Percentiles rank a stretch among this genome's conserved stretches.
phyloP scores from a whole-genome alignment of 2,113 vertebrate genomes.

The Lophochroa leadbeateri region DNA sequence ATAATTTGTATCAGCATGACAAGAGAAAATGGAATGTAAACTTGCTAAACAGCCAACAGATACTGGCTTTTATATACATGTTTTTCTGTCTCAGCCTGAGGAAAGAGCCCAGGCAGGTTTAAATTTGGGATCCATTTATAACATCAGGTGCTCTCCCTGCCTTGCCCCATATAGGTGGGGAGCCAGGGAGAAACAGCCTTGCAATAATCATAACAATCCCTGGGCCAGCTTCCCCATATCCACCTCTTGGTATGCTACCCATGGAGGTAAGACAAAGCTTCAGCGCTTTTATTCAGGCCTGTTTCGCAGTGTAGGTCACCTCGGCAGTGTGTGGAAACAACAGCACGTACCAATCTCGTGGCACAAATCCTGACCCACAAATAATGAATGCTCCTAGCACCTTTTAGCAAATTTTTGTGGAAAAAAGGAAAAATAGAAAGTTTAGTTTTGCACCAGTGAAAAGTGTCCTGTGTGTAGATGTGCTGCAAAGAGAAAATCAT shows the following conservation, averaged over 20 bases:
- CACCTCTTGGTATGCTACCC: neutral
- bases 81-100: neutral
- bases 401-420: neutral
- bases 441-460: neutral
- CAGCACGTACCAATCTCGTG: neutral
- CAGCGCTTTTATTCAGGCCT: neutral
- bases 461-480: neutral
- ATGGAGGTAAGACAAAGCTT: slow-evolving; percentile 13
- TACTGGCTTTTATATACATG: neutral
- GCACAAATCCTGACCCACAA: slow-evolving; percentile 11
- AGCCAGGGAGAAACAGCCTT: neutral
- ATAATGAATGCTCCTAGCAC: slow-evolving; percentile 12
- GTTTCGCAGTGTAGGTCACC: neutral
- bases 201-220: neutral
- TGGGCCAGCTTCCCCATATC: neutral
- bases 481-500: slow-evolving; percentile 12
- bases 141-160: accelerated
- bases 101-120: neutral
- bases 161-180: neutral
- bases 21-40: slow-evolving; percentile 43
- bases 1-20: slow-evolving; percentile 30
- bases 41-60: slow-evolving; percentile 17
- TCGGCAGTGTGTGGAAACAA: slow-evolving; percentile 20
- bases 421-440: neutral
- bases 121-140: neutral